Base-by-base conservation (phyloP, 2,888 invertebrate genomes). In the Leptinotarsa tumamoca region DNA sequence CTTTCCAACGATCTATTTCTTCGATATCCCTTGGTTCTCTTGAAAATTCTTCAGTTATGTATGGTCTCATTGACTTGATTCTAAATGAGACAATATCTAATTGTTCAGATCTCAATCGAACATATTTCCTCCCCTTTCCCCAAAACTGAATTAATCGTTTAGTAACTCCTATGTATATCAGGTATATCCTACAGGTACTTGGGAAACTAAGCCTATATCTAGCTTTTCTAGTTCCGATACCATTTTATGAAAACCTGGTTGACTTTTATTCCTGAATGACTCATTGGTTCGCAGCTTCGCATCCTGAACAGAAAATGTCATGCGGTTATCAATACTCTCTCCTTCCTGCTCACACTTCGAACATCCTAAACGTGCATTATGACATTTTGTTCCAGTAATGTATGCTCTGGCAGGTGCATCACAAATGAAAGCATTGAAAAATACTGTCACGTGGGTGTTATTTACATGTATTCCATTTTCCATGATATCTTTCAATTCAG, bases 361-460 rank as follows among this genome's bases (percentile, higher is more conserved):
- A 73, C 83, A 84, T 43, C 79, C 78, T 74, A 76, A 82, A 79
- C 81, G 82, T 10, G 80, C 84, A 67, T 67, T 78, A 67, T 84
- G 82, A 18, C 75, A 61, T 79, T 82, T 83, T 15, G 76, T 80
- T 17, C 80, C 78, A 21, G 78, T 73, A 1, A 84, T 74, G 74
- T 79, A 84, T n/a, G 81, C 71, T 58, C 79, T 72, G n/a, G 83
- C 84, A 67, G 82, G 83, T 49, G 80, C 75, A 80, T 84, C 84
- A 78, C 83, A 83, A 27, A 82, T 80, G n/a, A 83, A 51, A 50
- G 80, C 80, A 77, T 75, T 75, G n/a, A 75, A 54, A 17, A 17
- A 21, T n/a, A n/a, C 54, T 14, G 17, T 18, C 21, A 73, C 61
- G 1, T n/a, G 17, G 5, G 27, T 3, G 23, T 17, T 27, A 50